These are phyloP conservation scores for Zygogramma bicolorata DNA, from an alignment of 2,888 invertebrate species.

Conservation along the genomic window DNA sequence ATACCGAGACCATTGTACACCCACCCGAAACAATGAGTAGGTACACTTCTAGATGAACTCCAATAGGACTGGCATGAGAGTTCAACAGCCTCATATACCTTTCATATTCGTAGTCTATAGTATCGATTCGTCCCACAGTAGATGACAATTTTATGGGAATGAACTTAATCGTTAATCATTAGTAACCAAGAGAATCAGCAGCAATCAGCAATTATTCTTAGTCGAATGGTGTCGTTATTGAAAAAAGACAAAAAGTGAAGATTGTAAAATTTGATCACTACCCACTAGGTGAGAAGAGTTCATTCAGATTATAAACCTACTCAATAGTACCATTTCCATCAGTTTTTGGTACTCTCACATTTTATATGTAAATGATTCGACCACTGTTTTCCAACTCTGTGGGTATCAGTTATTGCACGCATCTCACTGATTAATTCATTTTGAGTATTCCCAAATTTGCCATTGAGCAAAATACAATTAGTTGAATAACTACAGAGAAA, in stretches of 20 bases:
- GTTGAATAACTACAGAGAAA: too few species aligned
- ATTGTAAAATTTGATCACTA: neutral
- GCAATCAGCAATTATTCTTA: neutral
- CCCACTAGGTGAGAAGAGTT: neutral
- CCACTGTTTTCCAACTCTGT: too few species aligned
- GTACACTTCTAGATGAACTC: constrained; percentile 9
- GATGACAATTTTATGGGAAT: constrained; percentile 19
- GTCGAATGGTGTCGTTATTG: neutral
- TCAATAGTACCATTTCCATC: too few species aligned
- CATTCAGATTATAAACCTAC: too few species aligned
- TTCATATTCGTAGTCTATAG: constrained; percentile 34
- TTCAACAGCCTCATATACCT: constrained; percentile 52
- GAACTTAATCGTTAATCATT: neutral
- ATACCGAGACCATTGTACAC: constrained; percentile 17
- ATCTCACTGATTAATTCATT: too few species aligned
- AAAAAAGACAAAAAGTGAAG: neutral
- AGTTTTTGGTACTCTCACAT: too few species aligned
- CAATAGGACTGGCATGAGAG: constrained; percentile 25
- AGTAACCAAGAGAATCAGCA: neutral
- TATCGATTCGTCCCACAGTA: constrained; percentile 5
- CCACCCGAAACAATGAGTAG: constrained; percentile 22
- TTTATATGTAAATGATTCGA: too few species aligned
- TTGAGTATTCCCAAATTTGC: too few species aligned
- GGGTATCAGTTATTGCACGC: too few species aligned
- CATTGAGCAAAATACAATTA: too few species aligned